Evolutionary conservation across 92 coral and sea anemone genomes (phyloP).

Genomic region (Anthopleura xanthogrammica): DNA sequence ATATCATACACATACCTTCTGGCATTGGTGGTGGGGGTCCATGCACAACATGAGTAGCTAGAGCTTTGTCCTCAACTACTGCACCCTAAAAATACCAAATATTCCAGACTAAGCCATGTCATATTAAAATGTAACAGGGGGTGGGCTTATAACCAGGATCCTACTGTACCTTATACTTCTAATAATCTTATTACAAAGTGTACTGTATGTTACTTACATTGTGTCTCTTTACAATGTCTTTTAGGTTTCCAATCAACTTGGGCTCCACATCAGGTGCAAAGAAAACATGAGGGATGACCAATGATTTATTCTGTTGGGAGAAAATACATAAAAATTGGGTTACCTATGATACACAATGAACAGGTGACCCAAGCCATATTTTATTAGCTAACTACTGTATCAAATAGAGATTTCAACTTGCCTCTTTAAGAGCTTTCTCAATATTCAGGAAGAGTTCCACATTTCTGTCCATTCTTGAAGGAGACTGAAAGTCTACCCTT

Average conservation of each 20-base stretch:
- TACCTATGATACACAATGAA: too few relatives aligned
- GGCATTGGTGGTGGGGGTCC: constrained; percentile 89
- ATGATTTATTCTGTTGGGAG: constrained; percentile 51
- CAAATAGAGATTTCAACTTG: constrained; percentile 4
- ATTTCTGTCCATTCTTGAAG: constrained; percentile 97
- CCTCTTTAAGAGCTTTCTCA: constrained; percentile 93
- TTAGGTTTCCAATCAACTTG: constrained; percentile 64
- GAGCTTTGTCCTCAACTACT: constrained; percentile 74
- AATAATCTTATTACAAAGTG: not conserved
- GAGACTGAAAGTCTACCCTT: constrained; percentile 97
- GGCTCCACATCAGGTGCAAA: constrained; percentile 80
- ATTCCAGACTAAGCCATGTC: not conserved
- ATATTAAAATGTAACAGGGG: not conserved
- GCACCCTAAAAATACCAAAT: constrained; percentile 50
- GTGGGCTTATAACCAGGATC: too few relatives aligned
- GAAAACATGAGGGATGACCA: constrained; percentile 75
- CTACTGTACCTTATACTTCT: too few relatives aligned
- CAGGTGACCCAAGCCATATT: too few relatives aligned
- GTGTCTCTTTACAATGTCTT: constrained; percentile 91
- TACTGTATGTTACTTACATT: constrained; percentile 58
- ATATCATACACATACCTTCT: constrained; percentile 49
- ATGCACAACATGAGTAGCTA: constrained; percentile 84
- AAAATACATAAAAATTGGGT: not conserved
- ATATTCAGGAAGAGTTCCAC: constrained; percentile 95
- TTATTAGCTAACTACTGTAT: too few relatives aligned